Evolutionary conservation across 2,888 invertebrate species (phyloP).

Genomic region (Odiellus spinosus): DNA sequence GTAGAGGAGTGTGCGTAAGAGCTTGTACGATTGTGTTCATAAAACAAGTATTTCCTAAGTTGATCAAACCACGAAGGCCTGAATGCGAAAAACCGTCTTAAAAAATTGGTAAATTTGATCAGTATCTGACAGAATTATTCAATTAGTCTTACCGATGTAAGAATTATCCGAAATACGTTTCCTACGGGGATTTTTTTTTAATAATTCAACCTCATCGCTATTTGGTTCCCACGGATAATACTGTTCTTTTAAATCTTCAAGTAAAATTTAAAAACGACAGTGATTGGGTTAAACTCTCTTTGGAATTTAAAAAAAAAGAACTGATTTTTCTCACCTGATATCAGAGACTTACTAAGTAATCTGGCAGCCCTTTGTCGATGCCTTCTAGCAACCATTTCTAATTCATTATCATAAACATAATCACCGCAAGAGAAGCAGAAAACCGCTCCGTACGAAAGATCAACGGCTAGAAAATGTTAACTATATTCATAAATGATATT

Average conservation of each 20-base stretch:
- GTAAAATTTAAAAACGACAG: neutral
- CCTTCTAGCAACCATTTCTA: conserved; percentile 32
- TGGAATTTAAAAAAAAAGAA: neutral
- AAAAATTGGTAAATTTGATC: neutral
- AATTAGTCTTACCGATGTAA: conserved; percentile 45
- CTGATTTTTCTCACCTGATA: neutral
- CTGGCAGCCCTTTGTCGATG: conserved; percentile 24
- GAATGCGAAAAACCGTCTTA: conserved; percentile 19
- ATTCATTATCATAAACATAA: conserved; percentile 71
- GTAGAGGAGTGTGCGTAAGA: conserved; percentile 80
- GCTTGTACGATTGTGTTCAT: conserved; percentile 97
- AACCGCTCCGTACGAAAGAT: conserved; percentile 71
- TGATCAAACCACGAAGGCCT: conserved; percentile 80
- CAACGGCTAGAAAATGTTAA: conserved; percentile 44
- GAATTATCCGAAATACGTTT: conserved; percentile 63
- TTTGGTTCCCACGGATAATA: conserved; percentile 65
- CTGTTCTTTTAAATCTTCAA: conserved; percentile 28
- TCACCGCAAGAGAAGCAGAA: conserved; percentile 80
- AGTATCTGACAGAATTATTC: neutral
- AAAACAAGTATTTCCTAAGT: conserved; percentile 93
- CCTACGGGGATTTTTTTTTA: conserved; percentile 57
- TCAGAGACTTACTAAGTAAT: conserved; percentile 21
- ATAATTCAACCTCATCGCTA: conserved; percentile 54
- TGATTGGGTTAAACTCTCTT: too few species aligned
- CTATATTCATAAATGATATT: neutral